These are phyloP conservation scores for Gymnoscopelus braueri DNA, from an alignment of 2,797 vertebrate genomes.

Conservation along the genomic window DNA sequence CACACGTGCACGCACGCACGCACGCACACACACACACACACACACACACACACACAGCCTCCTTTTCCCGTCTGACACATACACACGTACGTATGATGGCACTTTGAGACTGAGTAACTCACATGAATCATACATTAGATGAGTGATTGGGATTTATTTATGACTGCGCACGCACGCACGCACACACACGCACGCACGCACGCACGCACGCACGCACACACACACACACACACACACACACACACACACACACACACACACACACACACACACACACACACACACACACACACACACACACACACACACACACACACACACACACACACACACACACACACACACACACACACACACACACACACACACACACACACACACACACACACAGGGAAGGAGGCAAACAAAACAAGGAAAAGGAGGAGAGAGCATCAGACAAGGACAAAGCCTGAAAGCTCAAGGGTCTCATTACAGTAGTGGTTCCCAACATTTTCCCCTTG, in stretches of 20 bases:
- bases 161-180: background rate
- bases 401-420: no score
- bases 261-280: background rate
- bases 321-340: constrained; percentile 1
- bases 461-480: no score
- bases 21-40: background rate
- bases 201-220: background rate
- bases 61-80: background rate
- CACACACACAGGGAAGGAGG: background rate
- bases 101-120: background rate
- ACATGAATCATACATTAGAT: background rate
- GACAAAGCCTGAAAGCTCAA: no score
- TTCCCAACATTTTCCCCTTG: no score
- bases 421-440: no score
- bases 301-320: background rate
- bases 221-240: background rate
- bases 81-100: background rate
- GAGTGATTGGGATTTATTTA: no score
- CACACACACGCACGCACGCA: background rate
- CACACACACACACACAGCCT: background rate
- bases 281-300: background rate
- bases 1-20: background rate
- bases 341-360: background rate
- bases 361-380: background rate
- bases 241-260: background rate